Percentiles rank a stretch among this genome's conserved stretches.
phyloP scores from a whole-genome alignment of 2,797 vertebrate genomes.

The Sardinella longiceps region DNA sequence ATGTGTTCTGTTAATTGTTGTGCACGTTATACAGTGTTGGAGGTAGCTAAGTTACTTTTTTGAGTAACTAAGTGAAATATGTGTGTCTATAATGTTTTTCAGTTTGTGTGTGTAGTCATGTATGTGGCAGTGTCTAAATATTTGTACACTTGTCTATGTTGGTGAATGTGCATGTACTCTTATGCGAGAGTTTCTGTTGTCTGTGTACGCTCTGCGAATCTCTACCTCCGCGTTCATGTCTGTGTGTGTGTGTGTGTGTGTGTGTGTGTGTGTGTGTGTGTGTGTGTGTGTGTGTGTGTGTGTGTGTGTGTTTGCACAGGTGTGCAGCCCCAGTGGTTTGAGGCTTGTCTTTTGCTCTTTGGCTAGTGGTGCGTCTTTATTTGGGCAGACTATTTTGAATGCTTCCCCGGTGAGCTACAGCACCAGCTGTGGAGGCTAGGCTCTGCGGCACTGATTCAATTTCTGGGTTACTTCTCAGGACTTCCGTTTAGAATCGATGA shows the following conservation, averaged over 20 bases:
- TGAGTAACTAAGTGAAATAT: no score
- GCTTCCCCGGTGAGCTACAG: slow-evolving; percentile 75
- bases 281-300: slow-evolving; percentile 14
- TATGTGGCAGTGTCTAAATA: no score
- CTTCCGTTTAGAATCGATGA: slow-evolving; percentile 30
- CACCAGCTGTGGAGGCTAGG: slow-evolving; percentile 70
- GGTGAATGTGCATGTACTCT: not conserved
- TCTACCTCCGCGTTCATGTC: not conserved
- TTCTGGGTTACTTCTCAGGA: slow-evolving; percentile 40
- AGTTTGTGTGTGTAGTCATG: not conserved
- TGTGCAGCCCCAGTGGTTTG: slow-evolving; percentile 41
- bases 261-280: slow-evolving; percentile 35
- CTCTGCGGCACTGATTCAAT: slow-evolving; percentile 33
- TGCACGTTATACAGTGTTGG: no score
- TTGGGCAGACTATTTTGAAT: slow-evolving; percentile 75
- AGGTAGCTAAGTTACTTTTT: no score
- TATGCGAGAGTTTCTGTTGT: not conserved
- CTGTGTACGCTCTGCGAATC: not conserved
- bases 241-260: not conserved
- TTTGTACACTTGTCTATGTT: not conserved
- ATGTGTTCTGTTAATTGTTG: no score
- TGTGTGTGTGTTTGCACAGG: slow-evolving; percentile 38
- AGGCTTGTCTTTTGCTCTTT: slow-evolving; percentile 58
- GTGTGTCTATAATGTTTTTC: no score
- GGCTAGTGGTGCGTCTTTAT: slow-evolving; percentile 64